Evolutionary conservation across 2,888 invertebrate species (phyloP), one percentile per base, ranked within the genome.

Genomic region (Lasius platythorax): DNA sequence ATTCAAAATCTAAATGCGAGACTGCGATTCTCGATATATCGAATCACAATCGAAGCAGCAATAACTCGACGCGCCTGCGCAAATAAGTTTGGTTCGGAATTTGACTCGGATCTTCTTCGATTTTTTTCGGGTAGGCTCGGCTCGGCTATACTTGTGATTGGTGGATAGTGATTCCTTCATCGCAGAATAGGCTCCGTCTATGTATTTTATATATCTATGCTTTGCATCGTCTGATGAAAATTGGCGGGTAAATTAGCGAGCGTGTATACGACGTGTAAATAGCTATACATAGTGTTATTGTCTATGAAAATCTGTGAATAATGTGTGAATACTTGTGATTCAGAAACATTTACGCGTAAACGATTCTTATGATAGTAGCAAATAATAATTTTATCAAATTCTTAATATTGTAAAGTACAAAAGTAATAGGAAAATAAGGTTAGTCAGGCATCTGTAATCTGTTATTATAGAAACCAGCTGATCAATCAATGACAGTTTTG

Each of bases 231-330:
- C 46, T 61, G 23, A n/a, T 73, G 9, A 50, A 12, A 81, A 73
- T 81, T 81, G 79, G 79, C 79, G 79, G 79, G 79, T 40, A 66
- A 72, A 46, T 37, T 46, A 3, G 46, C 12, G 18, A 18, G 2
- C 18, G n/a, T n/a, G n/a, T 1, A 12, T 46, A 12, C 0, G n/a
- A 46, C n/a, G n/a, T 53, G 43, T 63, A 73, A 61, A 46, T 81
- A 43, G 28, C 6, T 61, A 3, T 46, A 43, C 11, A 37, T 79
- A 46, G 5, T 28, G 12, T 4, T 72, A 3, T 33, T 33, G 15
- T 40, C 4, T 40, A 12, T n/a, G 8, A 73, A 73, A 73, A 61
- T 33, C 18, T 6, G 12, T 12, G 18, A 23, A 23, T 46, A 58
- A 46, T n/a, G 11, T 18, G 11, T 23, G 33, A 23, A 43, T 28